phyloP scores from a whole-genome alignment of 2,113 vertebrate genomes.

The Sylvilagus bachmani region DNA sequence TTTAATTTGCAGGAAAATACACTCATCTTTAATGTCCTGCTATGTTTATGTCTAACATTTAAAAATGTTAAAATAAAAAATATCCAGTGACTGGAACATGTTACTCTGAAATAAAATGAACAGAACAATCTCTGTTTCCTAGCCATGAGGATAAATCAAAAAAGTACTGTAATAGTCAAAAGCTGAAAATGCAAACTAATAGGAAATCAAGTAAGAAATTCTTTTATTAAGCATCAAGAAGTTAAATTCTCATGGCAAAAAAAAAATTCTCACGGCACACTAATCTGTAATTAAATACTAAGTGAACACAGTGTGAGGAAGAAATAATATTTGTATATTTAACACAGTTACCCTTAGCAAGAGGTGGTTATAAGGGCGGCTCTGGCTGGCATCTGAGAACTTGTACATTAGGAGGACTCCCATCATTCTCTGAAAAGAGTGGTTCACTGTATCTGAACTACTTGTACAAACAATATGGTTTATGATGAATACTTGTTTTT shows the following conservation, averaged over 20 bases:
- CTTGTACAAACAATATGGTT: not conserved
- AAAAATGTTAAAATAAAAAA: slow-evolving; percentile 37
- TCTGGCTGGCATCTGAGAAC: not conserved
- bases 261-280: slow-evolving; percentile 14
- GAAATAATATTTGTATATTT: not conserved
- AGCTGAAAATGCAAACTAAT: slow-evolving; percentile 16
- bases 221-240: not conserved
- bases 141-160: not conserved
- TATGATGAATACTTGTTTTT: not conserved
- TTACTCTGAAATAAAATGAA: slow-evolving; percentile 55
- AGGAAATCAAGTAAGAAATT: slow-evolving; percentile 36
- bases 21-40: not conserved
- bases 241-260: not conserved
- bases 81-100: not conserved
- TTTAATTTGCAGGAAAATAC: slow-evolving; percentile 32
- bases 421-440: not conserved
- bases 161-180: not conserved
- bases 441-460: not conserved
- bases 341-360: not conserved
- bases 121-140: slow-evolving; percentile 2
- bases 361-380: not conserved
- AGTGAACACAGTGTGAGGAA: not conserved
- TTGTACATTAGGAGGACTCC: not conserved
- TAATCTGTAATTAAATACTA: slow-evolving; percentile 28
- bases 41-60: slow-evolving; percentile 30